Conservation (phyloP, 2,113 vertebrate genomes). For the Myrmecobius fasciatus region DNA sequence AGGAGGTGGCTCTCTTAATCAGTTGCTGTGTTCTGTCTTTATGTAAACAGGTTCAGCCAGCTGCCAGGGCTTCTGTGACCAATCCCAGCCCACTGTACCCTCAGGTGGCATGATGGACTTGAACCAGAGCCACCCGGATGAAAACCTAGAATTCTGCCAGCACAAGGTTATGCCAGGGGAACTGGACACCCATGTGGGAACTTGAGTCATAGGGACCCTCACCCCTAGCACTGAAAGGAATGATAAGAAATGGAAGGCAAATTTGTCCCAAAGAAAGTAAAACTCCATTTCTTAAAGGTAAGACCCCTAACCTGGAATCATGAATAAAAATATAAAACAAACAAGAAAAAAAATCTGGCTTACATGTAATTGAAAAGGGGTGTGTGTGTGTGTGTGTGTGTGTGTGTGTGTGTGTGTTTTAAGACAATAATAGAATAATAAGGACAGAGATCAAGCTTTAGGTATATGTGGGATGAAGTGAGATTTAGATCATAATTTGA, state of each 20-base stretch:
- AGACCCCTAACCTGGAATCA: background rate
- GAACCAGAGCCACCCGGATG: constrained; percentile 56
- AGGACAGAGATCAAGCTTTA: background rate
- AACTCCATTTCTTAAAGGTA: background rate
- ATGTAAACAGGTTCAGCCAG: constrained; percentile 81
- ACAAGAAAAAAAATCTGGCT: constrained; percentile 30
- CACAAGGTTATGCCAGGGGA: background rate
- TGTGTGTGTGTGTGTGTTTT: background rate
- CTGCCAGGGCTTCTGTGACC: constrained; percentile 70
- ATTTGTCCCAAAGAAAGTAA: background rate
- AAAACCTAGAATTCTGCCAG: constrained; percentile 49
- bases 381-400: background rate
- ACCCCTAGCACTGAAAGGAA: background rate
- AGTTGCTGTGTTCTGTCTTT: constrained; percentile 75
- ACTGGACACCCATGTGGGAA: constrained; percentile 9
- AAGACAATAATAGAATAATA: constrained; percentile 26
- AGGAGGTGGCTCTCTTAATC: constrained; percentile 80
- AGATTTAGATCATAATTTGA: background rate
- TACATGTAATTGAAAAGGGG: background rate
- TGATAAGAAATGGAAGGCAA: background rate
- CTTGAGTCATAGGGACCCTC: constrained; percentile 8
- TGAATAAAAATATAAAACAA: constrained; percentile 4
- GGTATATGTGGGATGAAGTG: background rate
- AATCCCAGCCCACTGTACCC: constrained; percentile 70
- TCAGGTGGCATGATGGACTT: constrained; percentile 60